Conservation (phyloP, 2,113 vertebrate genomes). For the Indicator maculatus region DNA sequence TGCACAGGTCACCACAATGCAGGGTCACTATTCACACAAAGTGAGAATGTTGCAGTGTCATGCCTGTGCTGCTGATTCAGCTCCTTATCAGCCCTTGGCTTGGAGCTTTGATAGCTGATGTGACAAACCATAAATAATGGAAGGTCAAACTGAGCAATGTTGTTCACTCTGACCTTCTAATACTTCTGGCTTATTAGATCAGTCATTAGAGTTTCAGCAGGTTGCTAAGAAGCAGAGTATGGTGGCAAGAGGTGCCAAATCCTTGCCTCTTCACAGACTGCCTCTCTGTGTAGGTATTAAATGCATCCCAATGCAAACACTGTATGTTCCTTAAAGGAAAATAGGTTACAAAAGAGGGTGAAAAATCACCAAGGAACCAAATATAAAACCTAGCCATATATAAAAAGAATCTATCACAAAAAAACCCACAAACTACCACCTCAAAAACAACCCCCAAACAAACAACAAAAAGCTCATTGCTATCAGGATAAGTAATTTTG, state of each 20-base stretch:
- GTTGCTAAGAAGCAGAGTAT: constrained; percentile 42
- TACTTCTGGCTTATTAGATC: constrained; percentile 68
- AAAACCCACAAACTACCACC: neutral
- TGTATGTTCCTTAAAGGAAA: neutral
- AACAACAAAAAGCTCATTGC: neutral
- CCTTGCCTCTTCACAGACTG: neutral
- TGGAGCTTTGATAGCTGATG: constrained; percentile 52
- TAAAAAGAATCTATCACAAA: neutral
- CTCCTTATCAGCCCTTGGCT: constrained; percentile 33
- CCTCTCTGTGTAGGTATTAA: constrained; percentile 11
- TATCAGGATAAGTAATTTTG: neutral
- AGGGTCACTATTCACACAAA: neutral
- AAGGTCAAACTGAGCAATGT: constrained; percentile 55
- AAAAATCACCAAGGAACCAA: neutral
- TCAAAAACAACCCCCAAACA: neutral
- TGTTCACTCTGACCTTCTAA: constrained; percentile 57
- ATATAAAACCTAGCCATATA: neutral
- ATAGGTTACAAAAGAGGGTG: neutral
- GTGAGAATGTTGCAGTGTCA: constrained; percentile 28
- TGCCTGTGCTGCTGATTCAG: constrained; percentile 60
- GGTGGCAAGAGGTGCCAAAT: constrained; percentile 39
- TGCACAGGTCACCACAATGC: constrained; percentile 27
- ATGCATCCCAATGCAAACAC: neutral
- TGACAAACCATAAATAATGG: constrained; percentile 67
- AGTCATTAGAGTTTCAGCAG: constrained; percentile 48